Conservation (phyloP, 2,113 vertebrate genomes). For the Eurystomus gularis region DNA sequence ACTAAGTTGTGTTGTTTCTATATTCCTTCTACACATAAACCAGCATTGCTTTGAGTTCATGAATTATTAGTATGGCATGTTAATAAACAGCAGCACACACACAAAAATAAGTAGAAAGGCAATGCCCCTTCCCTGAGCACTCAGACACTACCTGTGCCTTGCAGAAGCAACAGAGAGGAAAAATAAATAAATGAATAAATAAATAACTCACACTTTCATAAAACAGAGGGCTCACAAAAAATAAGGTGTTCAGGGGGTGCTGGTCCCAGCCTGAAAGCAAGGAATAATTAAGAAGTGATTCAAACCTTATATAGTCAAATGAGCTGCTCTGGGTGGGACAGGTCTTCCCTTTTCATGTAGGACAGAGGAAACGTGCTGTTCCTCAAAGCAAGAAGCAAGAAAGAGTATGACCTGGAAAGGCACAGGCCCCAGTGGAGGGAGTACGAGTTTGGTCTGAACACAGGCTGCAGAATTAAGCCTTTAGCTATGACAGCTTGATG, state of each 20-base stretch:
- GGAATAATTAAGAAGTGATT: not conserved
- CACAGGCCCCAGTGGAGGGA: not conserved
- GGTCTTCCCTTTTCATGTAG: not conserved
- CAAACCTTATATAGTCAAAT: not conserved
- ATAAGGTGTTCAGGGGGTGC: not conserved
- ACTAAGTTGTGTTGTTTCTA: not conserved
- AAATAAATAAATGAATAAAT: not conserved
- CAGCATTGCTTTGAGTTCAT: not conserved
- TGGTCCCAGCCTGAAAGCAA: not conserved
- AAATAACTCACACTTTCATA: not conserved
- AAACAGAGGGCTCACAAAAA: not conserved
- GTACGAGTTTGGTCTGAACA: not conserved
- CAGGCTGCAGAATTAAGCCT: not conserved
- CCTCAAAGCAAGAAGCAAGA: not conserved
- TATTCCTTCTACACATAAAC: not conserved
- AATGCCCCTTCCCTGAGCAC: not conserved
- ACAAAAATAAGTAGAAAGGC: not conserved
- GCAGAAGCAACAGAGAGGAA: not conserved
- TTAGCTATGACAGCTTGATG: not conserved
- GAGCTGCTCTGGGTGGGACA: not conserved
- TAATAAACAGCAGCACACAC: not conserved
- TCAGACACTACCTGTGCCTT: not conserved
- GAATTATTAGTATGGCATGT: not conserved
- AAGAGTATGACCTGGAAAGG: fast-evolving
- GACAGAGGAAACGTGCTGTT: not conserved